phyloP scores from a whole-genome alignment of 1,140 invertebrate genomes.

The Tenebrio molitor region DNA sequence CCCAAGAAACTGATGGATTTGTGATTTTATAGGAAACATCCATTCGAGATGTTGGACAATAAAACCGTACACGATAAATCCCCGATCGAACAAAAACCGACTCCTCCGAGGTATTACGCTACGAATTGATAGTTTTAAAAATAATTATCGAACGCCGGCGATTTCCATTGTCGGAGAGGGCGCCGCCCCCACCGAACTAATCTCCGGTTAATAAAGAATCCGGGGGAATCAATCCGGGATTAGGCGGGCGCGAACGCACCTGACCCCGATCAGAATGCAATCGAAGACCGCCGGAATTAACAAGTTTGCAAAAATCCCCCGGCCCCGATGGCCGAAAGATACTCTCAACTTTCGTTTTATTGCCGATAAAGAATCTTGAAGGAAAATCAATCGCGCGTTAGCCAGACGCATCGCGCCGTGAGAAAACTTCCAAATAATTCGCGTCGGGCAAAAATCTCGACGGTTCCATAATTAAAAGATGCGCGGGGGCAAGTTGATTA shows the following conservation, averaged over 20 bases:
- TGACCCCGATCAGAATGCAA: constrained; percentile 6
- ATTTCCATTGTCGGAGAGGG: constrained; percentile 1
- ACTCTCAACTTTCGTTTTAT: constrained; percentile 22
- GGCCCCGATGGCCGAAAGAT: background rate
- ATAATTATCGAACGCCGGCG: constrained; percentile 8
- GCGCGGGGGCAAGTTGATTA: constrained; percentile 2
- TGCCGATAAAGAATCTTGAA: constrained; percentile 37
- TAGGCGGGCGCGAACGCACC: constrained; percentile 13
- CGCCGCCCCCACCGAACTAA: constrained; percentile 19
- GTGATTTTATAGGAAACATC: constrained; percentile 42
- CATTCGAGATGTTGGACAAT: constrained; percentile 28
- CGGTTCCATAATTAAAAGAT: constrained; percentile 30
- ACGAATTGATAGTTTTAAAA: constrained; percentile 33
- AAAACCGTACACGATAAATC: constrained; percentile 35
- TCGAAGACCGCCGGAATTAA: constrained; percentile 14
- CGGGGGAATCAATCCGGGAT: constrained; percentile 43
- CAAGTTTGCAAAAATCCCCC: constrained; percentile 15
- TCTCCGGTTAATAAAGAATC: constrained; percentile 47
- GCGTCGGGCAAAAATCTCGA: constrained; percentile 17
- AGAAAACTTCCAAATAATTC: constrained; percentile 38
- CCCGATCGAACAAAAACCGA: constrained; percentile 8
- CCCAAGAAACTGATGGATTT: constrained; percentile 43
- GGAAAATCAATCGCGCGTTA: constrained; percentile 37
- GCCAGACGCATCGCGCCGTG: constrained; percentile 11
- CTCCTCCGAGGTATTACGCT: background rate